Evolutionary conservation across 2,113 vertebrate species (phyloP).

Genomic region (Lycocorax pyrrhopterus): DNA sequence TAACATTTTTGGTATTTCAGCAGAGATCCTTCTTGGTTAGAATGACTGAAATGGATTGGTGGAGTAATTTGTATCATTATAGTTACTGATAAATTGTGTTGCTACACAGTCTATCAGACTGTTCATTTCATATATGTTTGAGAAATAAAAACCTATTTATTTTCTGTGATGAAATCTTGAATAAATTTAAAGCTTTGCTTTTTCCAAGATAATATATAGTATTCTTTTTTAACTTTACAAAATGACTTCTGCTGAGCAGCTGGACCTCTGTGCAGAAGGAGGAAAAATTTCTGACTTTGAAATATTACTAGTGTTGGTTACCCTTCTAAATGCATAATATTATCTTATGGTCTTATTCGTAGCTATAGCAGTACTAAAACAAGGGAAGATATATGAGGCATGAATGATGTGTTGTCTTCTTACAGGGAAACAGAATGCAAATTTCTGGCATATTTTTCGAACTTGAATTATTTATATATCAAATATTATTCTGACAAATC

Average conservation of each 20-base stretch:
- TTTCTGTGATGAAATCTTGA: background rate
- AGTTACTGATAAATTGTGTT: background rate
- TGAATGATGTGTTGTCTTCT: background rate
- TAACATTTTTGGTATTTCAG: background rate
- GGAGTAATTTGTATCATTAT: background rate
- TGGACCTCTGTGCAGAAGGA: background rate
- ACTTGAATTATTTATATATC: background rate
- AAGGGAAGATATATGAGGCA: background rate
- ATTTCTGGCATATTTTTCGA: background rate
- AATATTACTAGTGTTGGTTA: background rate
- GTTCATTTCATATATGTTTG: background rate
- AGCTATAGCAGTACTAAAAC: background rate
- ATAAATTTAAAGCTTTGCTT: background rate
- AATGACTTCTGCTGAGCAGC: background rate
- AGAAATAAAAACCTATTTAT: background rate
- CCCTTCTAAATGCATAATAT: background rate
- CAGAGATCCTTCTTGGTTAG: background rate
- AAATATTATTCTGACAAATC: background rate
- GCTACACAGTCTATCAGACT: background rate
- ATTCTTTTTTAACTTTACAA: background rate
- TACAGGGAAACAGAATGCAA: background rate
- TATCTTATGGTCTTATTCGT: background rate
- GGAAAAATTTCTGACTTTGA: background rate
- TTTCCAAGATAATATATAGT: background rate
- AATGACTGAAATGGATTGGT: background rate